These are phyloP conservation scores for Cassiopea andromeda DNA, from an alignment of 30 jellyfish, hydroid and myxozoan species.

Conservation along the genomic window DNA sequence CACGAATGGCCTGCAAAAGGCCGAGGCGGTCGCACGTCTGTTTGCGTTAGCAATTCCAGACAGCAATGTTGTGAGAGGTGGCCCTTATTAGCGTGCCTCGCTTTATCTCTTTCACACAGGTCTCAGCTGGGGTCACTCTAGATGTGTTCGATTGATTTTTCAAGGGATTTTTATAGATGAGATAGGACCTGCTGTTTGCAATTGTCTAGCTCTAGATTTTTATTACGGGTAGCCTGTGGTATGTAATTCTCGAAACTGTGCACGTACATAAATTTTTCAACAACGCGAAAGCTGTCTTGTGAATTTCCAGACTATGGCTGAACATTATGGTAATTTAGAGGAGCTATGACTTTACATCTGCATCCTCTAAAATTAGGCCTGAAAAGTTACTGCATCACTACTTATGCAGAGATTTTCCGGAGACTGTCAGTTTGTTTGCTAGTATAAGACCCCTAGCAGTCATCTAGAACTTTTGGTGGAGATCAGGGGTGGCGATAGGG, in stretches of 20 bases:
- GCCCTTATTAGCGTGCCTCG: constrained; percentile 31
- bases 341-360: not conserved
- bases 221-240: not conserved
- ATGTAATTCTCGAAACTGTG: not conserved
- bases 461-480: too few relatives aligned
- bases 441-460: too few relatives aligned
- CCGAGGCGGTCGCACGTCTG: constrained; percentile 19
- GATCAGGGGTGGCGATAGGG: too few relatives aligned
- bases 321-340: not conserved
- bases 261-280: not conserved
- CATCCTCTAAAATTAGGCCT: too few relatives aligned
- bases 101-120: not conserved
- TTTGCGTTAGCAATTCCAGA: constrained; percentile 61
- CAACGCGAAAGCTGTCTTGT: not conserved
- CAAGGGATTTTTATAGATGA: not conserved
- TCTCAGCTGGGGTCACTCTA: not conserved
- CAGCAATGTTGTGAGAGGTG: not conserved
- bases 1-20: constrained; percentile 24
- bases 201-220: not conserved
- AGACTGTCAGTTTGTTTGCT: too few relatives aligned
- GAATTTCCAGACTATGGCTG: not conserved
- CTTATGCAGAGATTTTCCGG: too few relatives aligned
- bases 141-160: not conserved
- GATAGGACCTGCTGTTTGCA: not conserved
- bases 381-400: too few relatives aligned